phyloP scores from a whole-genome alignment of 2,888 invertebrate genomes.

The Epiblema foenella region DNA sequence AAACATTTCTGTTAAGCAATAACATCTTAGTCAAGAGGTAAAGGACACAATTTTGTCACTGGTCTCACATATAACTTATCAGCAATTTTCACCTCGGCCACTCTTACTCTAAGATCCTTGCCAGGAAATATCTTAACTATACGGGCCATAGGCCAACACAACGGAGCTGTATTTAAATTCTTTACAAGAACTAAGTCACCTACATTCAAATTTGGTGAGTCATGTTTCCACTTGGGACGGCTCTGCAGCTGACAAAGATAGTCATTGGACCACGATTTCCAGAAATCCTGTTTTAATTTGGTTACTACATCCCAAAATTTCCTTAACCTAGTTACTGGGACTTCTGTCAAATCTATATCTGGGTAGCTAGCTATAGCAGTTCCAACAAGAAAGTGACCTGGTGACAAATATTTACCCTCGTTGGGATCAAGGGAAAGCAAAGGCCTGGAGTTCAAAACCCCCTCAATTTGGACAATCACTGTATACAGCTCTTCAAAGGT shows the following conservation, averaged over 20 bases:
- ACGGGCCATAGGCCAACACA: conserved; percentile 35
- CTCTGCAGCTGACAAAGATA: conserved; percentile 18
- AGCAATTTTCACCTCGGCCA: conserved; percentile 3
- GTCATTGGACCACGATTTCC: conserved; percentile 18
- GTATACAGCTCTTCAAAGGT: conserved; percentile 45
- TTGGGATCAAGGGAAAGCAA: not conserved
- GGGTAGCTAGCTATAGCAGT: conserved; percentile 1
- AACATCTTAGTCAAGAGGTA: conserved; percentile 2
- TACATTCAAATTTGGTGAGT: conserved; percentile 14
- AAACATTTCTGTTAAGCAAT: not conserved
- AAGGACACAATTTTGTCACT: not conserved
- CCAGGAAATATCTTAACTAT: conserved; percentile 34
- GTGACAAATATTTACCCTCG: not conserved
- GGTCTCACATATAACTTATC: not conserved
- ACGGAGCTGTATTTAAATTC: conserved; percentile 14
- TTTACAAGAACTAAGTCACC: conserved; percentile 29
- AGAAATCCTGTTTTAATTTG: conserved; percentile 22
- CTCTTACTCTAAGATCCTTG: not conserved
- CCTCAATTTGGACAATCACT: conserved; percentile 36
- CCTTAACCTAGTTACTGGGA: not conserved
- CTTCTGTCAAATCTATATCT: not conserved
- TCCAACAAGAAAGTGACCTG: conserved; percentile 21
- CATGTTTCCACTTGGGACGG: conserved; percentile 26
- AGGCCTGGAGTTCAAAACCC: not conserved
- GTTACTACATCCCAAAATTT: conserved; percentile 11